phyloP scores from a whole-genome alignment of 2,113 vertebrate genomes.

The Lutjanus erythropterus region DNA sequence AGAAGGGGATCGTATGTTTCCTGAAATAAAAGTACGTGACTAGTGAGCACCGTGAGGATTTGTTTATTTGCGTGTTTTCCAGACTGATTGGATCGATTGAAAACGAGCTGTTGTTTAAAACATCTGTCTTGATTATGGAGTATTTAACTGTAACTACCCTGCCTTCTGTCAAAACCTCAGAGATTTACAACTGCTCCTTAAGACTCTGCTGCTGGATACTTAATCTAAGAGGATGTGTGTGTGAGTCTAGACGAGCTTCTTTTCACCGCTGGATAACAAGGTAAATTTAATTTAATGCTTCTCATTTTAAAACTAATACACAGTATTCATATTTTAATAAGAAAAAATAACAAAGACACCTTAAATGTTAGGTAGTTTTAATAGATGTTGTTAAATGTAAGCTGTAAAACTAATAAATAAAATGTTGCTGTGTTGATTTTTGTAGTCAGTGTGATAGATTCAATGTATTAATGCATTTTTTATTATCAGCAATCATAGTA shows the following conservation, averaged over 20 bases:
- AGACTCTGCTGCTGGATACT: slow-evolving; percentile 42
- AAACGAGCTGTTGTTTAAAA: slow-evolving; percentile 14
- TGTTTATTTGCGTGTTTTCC: slow-evolving; percentile 4
- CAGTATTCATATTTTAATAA: neutral
- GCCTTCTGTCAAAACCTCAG: slow-evolving; percentile 51
- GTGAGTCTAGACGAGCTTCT: slow-evolving; percentile 41
- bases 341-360: neutral
- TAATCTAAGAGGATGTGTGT: slow-evolving; percentile 56
- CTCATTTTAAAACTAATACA: neutral
- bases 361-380: neutral
- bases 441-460: neutral
- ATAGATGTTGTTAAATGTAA: neutral
- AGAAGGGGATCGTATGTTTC: neutral
- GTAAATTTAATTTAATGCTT: slow-evolving; percentile 42
- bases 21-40: neutral
- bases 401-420: neutral
- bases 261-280: slow-evolving; percentile 47
- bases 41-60: neutral
- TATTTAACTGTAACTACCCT: slow-evolving; percentile 31
- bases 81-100: neutral
- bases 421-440: neutral
- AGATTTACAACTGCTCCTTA: slow-evolving; percentile 64
- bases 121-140: slow-evolving; percentile 55
- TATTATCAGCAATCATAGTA: neutral
- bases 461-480: neutral